These are phyloP conservation scores for Neotragus moschatus DNA, from an alignment of 2,113 vertebrate species.

Conservation along the genomic window DNA sequence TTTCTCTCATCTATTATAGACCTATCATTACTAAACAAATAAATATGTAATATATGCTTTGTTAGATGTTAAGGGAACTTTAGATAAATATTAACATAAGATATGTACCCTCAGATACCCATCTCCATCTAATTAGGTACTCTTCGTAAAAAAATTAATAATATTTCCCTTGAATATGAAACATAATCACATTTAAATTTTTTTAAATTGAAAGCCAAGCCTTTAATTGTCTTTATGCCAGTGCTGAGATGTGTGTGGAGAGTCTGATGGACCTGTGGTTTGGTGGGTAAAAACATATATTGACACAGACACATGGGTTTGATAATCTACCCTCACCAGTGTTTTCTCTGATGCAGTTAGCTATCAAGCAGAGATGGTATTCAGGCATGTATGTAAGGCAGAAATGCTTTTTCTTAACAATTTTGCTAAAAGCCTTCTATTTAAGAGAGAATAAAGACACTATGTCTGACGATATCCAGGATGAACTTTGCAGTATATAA, in stretches of 20 bases:
- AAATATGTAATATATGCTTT: background rate
- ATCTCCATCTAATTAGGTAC: slow-evolving; percentile 28
- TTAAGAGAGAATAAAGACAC: background rate
- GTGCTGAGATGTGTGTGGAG: background rate
- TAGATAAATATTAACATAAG: background rate
- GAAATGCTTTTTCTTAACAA: background rate
- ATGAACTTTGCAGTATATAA: background rate
- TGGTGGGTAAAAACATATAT: background rate
- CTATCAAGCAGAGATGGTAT: background rate
- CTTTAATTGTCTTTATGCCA: background rate
- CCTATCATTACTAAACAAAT: slow-evolving; percentile 1
- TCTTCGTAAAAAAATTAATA: background rate
- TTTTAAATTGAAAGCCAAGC: background rate
- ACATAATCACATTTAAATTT: background rate
- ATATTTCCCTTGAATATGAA: slow-evolving; percentile 15
- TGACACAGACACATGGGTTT: background rate
- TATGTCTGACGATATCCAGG: background rate
- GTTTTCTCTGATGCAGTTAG: background rate
- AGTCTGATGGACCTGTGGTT: background rate
- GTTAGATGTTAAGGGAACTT: slow-evolving; percentile 17
- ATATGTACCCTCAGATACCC: background rate
- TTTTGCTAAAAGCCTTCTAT: background rate
- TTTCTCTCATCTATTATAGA: slow-evolving; percentile 2
- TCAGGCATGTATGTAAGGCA: background rate
- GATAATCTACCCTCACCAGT: background rate